phyloP scores from a whole-genome alignment of 1,140 invertebrate species.

The Lutraria rhynchaena region DNA sequence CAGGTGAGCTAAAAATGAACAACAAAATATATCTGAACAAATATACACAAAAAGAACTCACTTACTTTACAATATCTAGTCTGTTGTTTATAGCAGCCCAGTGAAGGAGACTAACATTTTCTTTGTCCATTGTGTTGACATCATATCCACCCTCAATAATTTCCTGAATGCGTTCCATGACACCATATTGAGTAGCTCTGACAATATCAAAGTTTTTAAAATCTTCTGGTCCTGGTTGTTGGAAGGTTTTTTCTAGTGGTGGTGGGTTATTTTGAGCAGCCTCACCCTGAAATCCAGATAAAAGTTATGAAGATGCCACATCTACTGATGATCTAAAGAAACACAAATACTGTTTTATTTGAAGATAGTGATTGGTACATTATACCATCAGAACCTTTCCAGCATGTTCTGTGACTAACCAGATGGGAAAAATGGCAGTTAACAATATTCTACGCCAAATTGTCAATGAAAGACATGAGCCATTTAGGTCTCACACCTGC shows the following conservation, averaged over 20 bases:
- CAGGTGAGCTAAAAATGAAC: too few species aligned
- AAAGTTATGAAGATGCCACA: not conserved
- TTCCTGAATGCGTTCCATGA: constrained; percentile 91
- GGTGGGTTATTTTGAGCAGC: constrained; percentile 19
- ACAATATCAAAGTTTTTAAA: constrained; percentile 94
- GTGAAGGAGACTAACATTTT: constrained; percentile 91
- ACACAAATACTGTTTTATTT: not conserved
- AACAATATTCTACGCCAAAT: too few species aligned
- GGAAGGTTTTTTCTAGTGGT: constrained; percentile 20
- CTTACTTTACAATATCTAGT: constrained; percentile 90
- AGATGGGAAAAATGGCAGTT: too few species aligned
- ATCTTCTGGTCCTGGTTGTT: constrained; percentile 84
- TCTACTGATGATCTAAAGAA: not conserved
- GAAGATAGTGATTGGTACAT: not conserved
- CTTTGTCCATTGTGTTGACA: constrained; percentile 82
- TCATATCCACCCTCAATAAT: constrained; percentile 91
- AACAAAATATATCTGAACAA: too few species aligned
- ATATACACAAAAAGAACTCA: too few species aligned
- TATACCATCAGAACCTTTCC: too few species aligned
- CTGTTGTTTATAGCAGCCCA: constrained; percentile 99
- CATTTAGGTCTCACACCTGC: too few species aligned
- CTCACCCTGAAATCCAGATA: not conserved
- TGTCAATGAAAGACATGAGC: too few species aligned
- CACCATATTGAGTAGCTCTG: constrained; percentile 96
- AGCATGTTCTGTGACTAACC: too few species aligned